Evolutionary conservation across 2,888 invertebrate species (phyloP).

Genomic region (Urechis unicinctus): DNA sequence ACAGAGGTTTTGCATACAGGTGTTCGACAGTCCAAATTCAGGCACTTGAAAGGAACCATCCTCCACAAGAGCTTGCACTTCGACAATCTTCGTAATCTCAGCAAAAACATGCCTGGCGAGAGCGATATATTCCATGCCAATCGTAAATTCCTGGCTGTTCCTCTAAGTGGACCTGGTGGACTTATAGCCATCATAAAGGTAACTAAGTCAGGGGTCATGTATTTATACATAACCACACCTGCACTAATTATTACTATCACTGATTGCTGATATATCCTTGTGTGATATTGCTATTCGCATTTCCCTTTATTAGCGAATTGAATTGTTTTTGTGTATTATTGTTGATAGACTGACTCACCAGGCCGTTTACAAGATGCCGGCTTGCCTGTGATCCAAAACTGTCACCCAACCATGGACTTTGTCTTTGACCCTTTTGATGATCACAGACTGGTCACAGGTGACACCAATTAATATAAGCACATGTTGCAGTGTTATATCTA

Average conservation of each 20-base stretch:
- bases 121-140: conserved; percentile 91
- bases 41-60: conserved; percentile 84
- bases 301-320: not conserved
- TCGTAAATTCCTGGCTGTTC: conserved; percentile 78
- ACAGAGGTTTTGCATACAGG: too few relatives aligned
- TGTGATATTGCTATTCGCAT: not conserved
- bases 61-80: conserved; percentile 85
- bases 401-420: conserved; percentile 84
- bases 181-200: conserved; percentile 78
- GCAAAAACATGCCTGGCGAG: conserved; percentile 86
- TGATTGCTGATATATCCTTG: too few relatives aligned
- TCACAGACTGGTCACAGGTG: conserved; percentile 69
- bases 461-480: too few relatives aligned
- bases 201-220: conserved; percentile 4
- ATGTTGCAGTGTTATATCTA: too few relatives aligned
- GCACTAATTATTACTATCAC: not conserved
- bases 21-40: conserved; percentile 78
- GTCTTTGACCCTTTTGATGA: conserved; percentile 89
- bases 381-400: conserved; percentile 81
- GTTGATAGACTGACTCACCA: conserved; percentile 60
- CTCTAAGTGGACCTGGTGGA: conserved; percentile 83
- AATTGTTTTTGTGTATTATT: not conserved
- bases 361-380: conserved; percentile 74
- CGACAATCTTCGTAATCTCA: conserved; percentile 84
- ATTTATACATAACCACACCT: not conserved